Evolutionary conservation across 2,113 vertebrate genomes (phyloP).

Genomic region (Phoxinus phoxinus): DNA sequence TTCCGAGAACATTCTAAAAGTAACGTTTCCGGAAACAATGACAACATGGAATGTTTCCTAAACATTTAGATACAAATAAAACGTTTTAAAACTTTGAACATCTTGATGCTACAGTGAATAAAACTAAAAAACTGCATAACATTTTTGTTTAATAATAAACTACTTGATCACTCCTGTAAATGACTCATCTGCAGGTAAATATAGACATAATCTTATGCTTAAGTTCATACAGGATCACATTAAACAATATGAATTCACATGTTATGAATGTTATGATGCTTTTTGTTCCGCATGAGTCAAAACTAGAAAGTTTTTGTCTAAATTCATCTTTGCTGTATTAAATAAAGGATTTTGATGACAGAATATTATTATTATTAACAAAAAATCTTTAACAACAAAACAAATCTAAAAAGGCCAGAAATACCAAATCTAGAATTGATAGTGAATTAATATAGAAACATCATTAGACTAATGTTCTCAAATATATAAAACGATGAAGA

Average conservation of each 20-base stretch:
- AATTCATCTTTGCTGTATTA: not conserved
- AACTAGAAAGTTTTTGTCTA: not conserved
- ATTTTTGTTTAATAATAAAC: not conserved
- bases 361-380: too few relatives aligned
- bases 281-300: not conserved
- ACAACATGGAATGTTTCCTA: too few relatives aligned
- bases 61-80: too few relatives aligned
- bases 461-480: not conserved
- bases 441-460: not conserved
- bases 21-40: too few relatives aligned
- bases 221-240: not conserved
- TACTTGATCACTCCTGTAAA: not conserved
- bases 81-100: not conserved
- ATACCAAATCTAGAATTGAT: not conserved
- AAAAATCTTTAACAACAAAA: not conserved
- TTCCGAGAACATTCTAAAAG: too few relatives aligned
- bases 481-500: not conserved
- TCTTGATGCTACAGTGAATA: not conserved
- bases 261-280: not conserved
- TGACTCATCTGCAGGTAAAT: not conserved
- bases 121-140: not conserved
- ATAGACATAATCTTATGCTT: not conserved
- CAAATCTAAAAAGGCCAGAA: not conserved
- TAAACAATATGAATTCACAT: not conserved
- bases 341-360: not conserved